These are phyloP conservation scores for Micrasema minimum DNA, from an alignment of 1,140 invertebrate genomes.

Conservation along the genomic window DNA sequence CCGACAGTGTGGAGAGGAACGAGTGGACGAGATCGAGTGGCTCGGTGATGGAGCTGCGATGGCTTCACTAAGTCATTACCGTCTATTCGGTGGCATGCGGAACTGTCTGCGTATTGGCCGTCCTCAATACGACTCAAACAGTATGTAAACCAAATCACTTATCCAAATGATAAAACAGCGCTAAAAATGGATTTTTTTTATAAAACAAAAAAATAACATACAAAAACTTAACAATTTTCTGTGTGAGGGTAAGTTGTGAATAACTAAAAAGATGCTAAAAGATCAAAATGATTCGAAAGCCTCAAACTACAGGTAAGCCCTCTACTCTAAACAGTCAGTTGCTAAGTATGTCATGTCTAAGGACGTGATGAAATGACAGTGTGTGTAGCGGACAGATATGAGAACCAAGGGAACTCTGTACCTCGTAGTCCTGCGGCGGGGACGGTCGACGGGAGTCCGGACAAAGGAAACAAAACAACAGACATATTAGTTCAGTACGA, in stretches of 20 bases:
- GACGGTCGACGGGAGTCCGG: slow-evolving; percentile 66
- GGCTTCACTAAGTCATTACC: slow-evolving; percentile 1
- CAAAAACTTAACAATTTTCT: slow-evolving; percentile 45
- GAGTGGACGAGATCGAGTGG: slow-evolving; percentile 6
- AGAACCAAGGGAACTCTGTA: slow-evolving; percentile 70
- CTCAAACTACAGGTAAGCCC: slow-evolving; percentile 72
- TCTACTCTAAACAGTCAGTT: slow-evolving; percentile 66
- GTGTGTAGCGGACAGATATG: slow-evolving; percentile 62
- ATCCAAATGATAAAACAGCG: slow-evolving; percentile 44
- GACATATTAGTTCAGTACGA: slow-evolving; percentile 50
- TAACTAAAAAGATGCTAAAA: slow-evolving; percentile 68
- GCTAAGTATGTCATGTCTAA: slow-evolving; percentile 60
- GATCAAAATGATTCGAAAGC: slow-evolving; percentile 68
- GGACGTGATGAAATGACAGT: slow-evolving; percentile 60
- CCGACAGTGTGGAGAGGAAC: slow-evolving; percentile 6
- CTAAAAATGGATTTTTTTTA: slow-evolving; percentile 40
- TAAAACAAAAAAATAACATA: slow-evolving; percentile 45
- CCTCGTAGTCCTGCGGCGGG: slow-evolving; percentile 75
- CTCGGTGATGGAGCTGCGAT: background rate
- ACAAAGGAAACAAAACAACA: slow-evolving; percentile 67
- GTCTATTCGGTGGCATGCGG: slow-evolving; percentile 45
- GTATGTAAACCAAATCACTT: slow-evolving; percentile 41
- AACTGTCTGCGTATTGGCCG: slow-evolving; percentile 28
- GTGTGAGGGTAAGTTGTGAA: slow-evolving; percentile 51
- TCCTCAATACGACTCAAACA: slow-evolving; percentile 35